Evolutionary conservation across 2,888 invertebrate genomes (phyloP).

Genomic region (Euspilapteryx auroguttella): DNA sequence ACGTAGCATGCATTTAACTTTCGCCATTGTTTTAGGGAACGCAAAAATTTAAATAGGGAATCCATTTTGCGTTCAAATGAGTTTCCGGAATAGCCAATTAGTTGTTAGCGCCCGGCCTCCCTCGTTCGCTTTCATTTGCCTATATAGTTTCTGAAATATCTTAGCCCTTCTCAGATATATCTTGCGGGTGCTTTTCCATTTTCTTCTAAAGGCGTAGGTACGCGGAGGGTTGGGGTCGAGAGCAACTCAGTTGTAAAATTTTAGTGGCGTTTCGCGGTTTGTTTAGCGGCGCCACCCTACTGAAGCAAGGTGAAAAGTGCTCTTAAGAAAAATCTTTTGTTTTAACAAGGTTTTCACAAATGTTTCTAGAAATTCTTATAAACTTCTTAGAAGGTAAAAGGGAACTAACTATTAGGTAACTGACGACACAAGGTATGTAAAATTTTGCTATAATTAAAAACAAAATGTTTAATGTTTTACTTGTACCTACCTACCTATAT

Average conservation of each 20-base stretch:
- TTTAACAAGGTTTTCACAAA: no score
- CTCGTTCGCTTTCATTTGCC: conserved; percentile 59
- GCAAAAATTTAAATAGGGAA: conserved; percentile 60
- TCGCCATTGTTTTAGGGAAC: conserved; percentile 52
- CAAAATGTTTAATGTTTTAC: no score
- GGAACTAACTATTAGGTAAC: no score
- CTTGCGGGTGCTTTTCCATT: conserved; percentile 47
- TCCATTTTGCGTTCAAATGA: conserved; percentile 62
- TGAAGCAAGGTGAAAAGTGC: no score
- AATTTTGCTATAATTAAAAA: no score
- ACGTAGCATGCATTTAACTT: conserved; percentile 49
- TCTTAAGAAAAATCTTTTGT: no score
- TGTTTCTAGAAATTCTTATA: no score
- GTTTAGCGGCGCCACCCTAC: conserved; percentile 17
- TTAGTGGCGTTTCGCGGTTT: conserved; percentile 37
- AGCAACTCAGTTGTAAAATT: conserved; percentile 41
- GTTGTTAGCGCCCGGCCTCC: conserved; percentile 59
- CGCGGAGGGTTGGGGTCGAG: conserved; percentile 23
- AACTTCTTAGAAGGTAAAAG: no score
- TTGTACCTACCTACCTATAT: no score
- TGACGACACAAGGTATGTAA: no score
- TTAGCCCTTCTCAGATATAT: conserved; percentile 53
- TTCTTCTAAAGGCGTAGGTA: conserved; percentile 42
- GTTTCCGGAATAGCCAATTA: conserved; percentile 61
- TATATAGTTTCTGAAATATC: conserved; percentile 60